phyloP scores from a whole-genome alignment of 2,797 vertebrate species.

The Sphaeramia orbicularis region DNA sequence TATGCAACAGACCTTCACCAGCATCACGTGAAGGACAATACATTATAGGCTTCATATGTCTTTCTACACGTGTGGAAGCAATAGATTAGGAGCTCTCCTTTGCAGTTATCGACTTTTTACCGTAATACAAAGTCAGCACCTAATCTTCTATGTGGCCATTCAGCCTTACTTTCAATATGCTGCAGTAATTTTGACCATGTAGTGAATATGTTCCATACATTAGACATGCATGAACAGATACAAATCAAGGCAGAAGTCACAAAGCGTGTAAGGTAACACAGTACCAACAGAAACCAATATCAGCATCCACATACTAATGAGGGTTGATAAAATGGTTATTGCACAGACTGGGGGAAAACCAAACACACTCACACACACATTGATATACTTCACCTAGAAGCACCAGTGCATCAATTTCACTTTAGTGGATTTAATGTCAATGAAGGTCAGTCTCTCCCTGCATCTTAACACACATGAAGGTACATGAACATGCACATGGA shows the following conservation, averaged over 20 bases:
- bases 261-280: slow-evolving; percentile 18
- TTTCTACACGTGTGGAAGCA: slow-evolving; percentile 35
- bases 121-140: slow-evolving; percentile 58
- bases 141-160: slow-evolving; percentile 15
- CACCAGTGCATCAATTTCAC: slow-evolving; percentile 21
- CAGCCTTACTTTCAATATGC: slow-evolving; percentile 35
- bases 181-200: slow-evolving; percentile 14
- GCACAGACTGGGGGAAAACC: neutral
- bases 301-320: slow-evolving; percentile 25
- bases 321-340: slow-evolving; percentile 12
- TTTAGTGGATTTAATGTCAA: slow-evolving; percentile 37
- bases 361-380: neutral
- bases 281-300: slow-evolving; percentile 31
- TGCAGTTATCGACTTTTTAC: slow-evolving; percentile 55
- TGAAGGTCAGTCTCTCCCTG: slow-evolving; percentile 52
- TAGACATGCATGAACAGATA: slow-evolving; percentile 29
- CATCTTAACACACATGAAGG: slow-evolving; percentile 15
- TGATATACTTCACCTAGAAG: slow-evolving; percentile 9
- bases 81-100: slow-evolving; percentile 46
- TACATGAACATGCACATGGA: slow-evolving; percentile 1
- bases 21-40: slow-evolving; percentile 66
- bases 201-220: slow-evolving; percentile 6
- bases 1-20: slow-evolving; percentile 71
- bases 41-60: slow-evolving; percentile 46
- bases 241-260: slow-evolving; percentile 26